Evolutionary conservation across 2,888 invertebrate genomes (phyloP).

Genomic region (Sialis lutaria): DNA sequence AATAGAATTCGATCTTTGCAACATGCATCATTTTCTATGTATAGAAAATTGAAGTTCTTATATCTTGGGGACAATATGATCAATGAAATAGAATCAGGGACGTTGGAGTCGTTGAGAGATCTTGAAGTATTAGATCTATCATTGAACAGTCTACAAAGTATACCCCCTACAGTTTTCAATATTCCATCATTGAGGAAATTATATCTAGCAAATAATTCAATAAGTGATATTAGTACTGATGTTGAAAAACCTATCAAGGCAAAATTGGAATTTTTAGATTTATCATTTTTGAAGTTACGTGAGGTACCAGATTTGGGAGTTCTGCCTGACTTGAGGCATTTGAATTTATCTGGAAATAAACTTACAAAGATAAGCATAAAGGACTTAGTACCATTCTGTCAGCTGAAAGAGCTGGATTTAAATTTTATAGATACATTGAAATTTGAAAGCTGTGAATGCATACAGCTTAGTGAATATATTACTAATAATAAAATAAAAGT

Average conservation of each 20-base stretch:
- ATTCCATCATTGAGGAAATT: constrained; percentile 41
- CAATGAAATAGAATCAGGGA: constrained; percentile 31
- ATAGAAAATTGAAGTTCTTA: constrained; percentile 32
- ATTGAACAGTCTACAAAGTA: constrained; percentile 30
- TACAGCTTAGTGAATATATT: constrained; percentile 8
- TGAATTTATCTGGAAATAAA: constrained; percentile 45
- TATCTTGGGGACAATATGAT: constrained; percentile 41
- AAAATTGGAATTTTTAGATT: constrained; percentile 36
- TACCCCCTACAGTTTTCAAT: constrained; percentile 31
- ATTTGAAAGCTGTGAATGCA: constrained; percentile 17
- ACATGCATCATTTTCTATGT: constrained; percentile 30
- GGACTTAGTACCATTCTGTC: constrained; percentile 43
- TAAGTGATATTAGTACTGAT: constrained; percentile 16
- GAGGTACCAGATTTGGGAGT: constrained; percentile 40
- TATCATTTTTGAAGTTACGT: constrained; percentile 39
- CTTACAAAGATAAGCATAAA: constrained; percentile 28
- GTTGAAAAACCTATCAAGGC: constrained; percentile 34
- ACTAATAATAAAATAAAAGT: constrained; percentile 7
- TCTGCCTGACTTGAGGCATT: constrained; percentile 34
- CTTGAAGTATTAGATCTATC: constrained; percentile 37
- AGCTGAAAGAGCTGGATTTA: constrained; percentile 37
- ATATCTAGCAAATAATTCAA: constrained; percentile 34
- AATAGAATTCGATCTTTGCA: constrained; percentile 35
- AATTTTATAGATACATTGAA: constrained; percentile 22
- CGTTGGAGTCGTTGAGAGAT: constrained; percentile 29